Evolutionary conservation across 64 coral and sea anemone genomes (phyloP).

Genomic region (Porites australiensis): DNA sequence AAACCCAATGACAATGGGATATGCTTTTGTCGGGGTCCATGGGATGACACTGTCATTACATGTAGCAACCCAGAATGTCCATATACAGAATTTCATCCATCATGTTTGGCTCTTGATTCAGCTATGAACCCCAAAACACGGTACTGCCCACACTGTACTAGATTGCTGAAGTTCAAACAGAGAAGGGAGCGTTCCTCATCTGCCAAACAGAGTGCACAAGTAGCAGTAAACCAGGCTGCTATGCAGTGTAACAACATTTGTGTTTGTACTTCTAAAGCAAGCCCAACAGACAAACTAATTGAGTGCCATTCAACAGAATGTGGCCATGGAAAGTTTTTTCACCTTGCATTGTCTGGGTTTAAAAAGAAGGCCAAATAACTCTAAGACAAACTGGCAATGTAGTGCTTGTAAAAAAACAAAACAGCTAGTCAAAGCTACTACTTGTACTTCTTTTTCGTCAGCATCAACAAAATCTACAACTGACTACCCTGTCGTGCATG

Average conservation of each 20-base stretch:
- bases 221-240: slow-evolving; percentile 20
- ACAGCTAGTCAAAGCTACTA: slow-evolving; percentile 17
- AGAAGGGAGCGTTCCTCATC: slow-evolving; percentile 9
- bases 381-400: slow-evolving; percentile 25
- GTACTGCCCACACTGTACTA: slow-evolving; percentile 32
- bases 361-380: slow-evolving; percentile 8
- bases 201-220: slow-evolving; percentile 32
- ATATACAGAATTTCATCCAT: slow-evolving; percentile 30
- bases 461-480: slow-evolving; percentile 6
- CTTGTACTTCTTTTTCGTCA: slow-evolving; percentile 30
- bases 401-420: slow-evolving; percentile 22
- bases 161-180: slow-evolving; percentile 6
- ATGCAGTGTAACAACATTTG: slow-evolving; percentile 25
- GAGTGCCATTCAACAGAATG: slow-evolving; percentile 31
- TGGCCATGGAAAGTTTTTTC: background rate
- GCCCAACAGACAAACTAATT: slow-evolving; percentile 13
- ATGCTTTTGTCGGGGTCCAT: slow-evolving; percentile 14
- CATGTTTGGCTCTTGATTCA: slow-evolving; percentile 33
- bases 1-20: background rate
- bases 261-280: slow-evolving; percentile 4
- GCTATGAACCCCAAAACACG: slow-evolving; percentile 17
- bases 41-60: slow-evolving; percentile 14
- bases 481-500: background rate
- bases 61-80: slow-evolving; percentile 38
- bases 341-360: background rate